phyloP scores from a whole-genome alignment of 2,888 invertebrate genomes.

The Chromoteleia sp. region DNA sequence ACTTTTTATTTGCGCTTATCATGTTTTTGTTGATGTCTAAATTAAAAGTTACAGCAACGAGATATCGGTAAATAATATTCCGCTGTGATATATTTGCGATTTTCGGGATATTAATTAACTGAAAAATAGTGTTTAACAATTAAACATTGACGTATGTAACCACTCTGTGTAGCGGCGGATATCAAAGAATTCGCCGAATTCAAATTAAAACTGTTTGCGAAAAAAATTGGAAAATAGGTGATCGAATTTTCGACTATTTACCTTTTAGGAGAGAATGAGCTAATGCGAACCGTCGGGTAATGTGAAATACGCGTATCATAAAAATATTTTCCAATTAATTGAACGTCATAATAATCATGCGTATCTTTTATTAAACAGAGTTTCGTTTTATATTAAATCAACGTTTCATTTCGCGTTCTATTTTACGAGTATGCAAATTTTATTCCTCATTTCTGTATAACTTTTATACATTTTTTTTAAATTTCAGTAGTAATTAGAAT shows the following conservation, averaged over 20 bases:
- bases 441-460: too few species aligned
- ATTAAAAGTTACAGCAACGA: constrained; percentile 26
- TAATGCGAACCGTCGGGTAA: neutral
- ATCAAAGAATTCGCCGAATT: constrained; percentile 52
- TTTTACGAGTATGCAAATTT: too few species aligned
- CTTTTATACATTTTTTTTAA: too few species aligned
- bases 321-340: neutral
- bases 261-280: constrained; percentile 11
- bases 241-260: constrained; percentile 51
- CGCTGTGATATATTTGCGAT: constrained; percentile 23
- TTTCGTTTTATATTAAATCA: neutral
- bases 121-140: constrained; percentile 55
- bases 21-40: constrained; percentile 26
- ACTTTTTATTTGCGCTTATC: constrained; percentile 30
- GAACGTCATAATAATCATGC: neutral
- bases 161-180: neutral
- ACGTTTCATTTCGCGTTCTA: too few species aligned
- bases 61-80: constrained; percentile 52
- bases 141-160: constrained; percentile 55
- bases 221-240: constrained; percentile 43
- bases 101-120: constrained; percentile 54
- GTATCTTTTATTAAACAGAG: neutral
- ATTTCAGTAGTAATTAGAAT: too few species aligned
- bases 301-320: neutral
- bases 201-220: constrained; percentile 56